Evolutionary conservation across 1,140 invertebrate genomes (phyloP).

Genomic region (Drosophila simulans): DNA sequence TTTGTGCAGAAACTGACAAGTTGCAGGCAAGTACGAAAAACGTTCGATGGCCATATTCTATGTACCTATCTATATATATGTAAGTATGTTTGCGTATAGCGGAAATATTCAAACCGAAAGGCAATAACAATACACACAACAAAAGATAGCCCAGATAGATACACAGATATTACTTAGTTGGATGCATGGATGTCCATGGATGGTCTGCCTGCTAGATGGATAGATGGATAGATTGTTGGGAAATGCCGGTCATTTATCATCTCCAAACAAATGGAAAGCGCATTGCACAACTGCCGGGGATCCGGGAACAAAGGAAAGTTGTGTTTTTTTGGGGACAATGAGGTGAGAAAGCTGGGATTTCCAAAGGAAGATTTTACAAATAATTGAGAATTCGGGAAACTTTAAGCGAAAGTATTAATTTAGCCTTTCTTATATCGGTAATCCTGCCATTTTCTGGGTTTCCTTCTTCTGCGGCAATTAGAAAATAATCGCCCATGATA

Average conservation of each 20-base stretch:
- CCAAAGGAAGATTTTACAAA: not conserved
- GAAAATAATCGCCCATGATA: constrained; percentile 13
- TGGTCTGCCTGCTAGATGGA: not conserved
- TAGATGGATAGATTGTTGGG: constrained; percentile 47
- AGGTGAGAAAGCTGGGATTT: constrained; percentile 19
- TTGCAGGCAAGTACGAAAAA: constrained; percentile 62
- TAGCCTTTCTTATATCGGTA: no score
- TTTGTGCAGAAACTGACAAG: constrained; percentile 80
- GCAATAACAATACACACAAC: constrained; percentile 49
- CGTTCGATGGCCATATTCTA: constrained; percentile 70
- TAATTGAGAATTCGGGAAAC: not conserved
- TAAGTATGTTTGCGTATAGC: constrained; percentile 6
- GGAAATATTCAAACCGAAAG: constrained; percentile 47
- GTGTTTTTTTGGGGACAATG: constrained; percentile 4
- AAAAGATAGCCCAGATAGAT: constrained; percentile 61
- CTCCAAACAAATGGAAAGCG: constrained; percentile 37
- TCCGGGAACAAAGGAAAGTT: constrained; percentile 14
- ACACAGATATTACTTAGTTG: constrained; percentile 49
- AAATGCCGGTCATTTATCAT: constrained; percentile 68
- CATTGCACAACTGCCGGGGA: constrained; percentile 33
- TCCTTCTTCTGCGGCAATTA: not conserved
- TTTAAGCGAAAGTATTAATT: not conserved
- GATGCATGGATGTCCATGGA: constrained; percentile 34
- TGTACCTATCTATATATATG: not conserved
- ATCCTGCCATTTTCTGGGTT: not conserved